A percentile compares a stretch with the other conserved stretches of the same genome.
These are phyloP conservation scores for Aramus guarauna DNA, from an alignment of 2,113 vertebrate species.

Conservation along the genomic window DNA sequence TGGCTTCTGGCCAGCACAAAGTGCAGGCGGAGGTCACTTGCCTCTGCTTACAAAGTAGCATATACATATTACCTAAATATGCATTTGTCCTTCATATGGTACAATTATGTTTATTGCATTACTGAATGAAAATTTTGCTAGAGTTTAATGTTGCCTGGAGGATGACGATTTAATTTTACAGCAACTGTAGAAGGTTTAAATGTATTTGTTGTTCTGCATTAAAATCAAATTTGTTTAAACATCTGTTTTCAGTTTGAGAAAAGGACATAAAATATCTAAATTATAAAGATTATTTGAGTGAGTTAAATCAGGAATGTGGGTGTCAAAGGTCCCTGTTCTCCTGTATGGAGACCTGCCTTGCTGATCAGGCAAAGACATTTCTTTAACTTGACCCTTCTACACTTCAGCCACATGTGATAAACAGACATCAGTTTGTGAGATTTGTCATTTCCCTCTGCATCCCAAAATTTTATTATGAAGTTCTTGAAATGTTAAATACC, in stretches of 20 bases:
- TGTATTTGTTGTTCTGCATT: background rate
- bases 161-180: background rate
- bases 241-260: background rate
- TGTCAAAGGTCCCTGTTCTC: background rate
- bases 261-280: background rate
- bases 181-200: background rate
- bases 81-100: constrained; percentile 16
- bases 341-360: background rate
- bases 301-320: background rate
- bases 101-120: constrained; percentile 30
- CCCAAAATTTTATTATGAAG: background rate
- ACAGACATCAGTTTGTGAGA: background rate
- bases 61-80: background rate
- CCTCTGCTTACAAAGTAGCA: background rate
- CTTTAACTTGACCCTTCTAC: background rate
- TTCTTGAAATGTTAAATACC: background rate
- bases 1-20: constrained; percentile 32
- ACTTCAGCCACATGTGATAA: background rate
- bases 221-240: constrained; percentile 5
- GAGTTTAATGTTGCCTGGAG: background rate
- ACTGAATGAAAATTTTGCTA: constrained; percentile 10
- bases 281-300: background rate
- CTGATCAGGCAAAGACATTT: background rate
- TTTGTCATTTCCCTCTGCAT: background rate
- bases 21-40: constrained; percentile 38